Base-by-base conservation (phyloP, 2,797 vertebrate genomes). In the Danio tinwini region DNA sequence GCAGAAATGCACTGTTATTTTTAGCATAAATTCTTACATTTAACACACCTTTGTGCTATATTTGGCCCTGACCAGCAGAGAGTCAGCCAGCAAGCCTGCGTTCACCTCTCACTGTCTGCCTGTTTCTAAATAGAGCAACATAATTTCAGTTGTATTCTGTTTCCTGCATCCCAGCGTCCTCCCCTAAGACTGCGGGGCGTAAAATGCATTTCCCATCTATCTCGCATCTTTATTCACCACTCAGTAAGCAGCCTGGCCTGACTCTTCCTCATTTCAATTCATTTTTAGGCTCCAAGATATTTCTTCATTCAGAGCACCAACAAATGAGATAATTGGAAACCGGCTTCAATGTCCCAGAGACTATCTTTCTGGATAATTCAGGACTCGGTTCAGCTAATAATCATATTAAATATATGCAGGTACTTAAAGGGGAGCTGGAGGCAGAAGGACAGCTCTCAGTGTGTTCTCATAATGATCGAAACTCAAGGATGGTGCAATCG, bases 321-420 rank as follows among this genome's bases (percentile, higher is more conserved):
- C 78, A 89, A 89, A 93, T 87, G 86, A 82, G 89, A 90, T 83
- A 84, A 88, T 84, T 83, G 80, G 47, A 77, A 88, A 85, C 69
- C 71, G 71, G 81, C 75, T 83, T 12, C 44, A 73, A 64, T 84
- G 83, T 84, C 85, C 83, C 87, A 89, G 88, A 85, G 87, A 89
- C 87, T 81, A 88, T 81, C 86, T 84, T 74, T 82, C 83, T 56
- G 59, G 73, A 81, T 79, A 70, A 82, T 76, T 78, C 75, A 83
- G 72, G 73, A 11, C 70, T 73, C 62, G 44, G 56, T 78, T 81
- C 29, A 58, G 86, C 77, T 86, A 71, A 82, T 84, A 80, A 64
- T 88, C 82, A 89, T 85, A 89, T 85, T 85, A 85, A 86, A 87
- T 79, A 73, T 63, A 84, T 82, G 85, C 85, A 86, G 86, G 40